Conservation (phyloP, 2,888 invertebrate genomes). For the Orthonevra nobilis region DNA sequence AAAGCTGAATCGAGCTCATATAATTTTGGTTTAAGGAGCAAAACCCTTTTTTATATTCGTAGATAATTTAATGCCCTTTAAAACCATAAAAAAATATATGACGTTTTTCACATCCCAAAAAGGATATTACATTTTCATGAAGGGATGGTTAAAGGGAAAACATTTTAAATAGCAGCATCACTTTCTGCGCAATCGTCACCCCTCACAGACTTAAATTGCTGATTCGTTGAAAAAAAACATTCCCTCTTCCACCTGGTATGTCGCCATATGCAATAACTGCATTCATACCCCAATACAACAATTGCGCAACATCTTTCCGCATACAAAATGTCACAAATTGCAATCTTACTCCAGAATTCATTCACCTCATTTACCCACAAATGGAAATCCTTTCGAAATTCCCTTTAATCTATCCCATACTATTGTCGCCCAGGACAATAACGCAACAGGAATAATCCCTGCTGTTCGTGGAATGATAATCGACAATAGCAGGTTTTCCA, state of each 20-base stretch:
- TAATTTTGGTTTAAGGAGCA: too few relatives aligned
- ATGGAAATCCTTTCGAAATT: background rate
- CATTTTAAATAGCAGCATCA: too few relatives aligned
- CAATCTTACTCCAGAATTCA: background rate
- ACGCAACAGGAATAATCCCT: background rate
- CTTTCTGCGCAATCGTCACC: too few relatives aligned
- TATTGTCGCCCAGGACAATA: background rate
- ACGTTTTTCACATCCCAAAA: too few relatives aligned
- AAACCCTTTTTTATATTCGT: too few relatives aligned
- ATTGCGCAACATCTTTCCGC: constrained; percentile 7
- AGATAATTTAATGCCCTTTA: too few relatives aligned
- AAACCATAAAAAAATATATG: too few relatives aligned
- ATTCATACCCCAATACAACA: background rate
- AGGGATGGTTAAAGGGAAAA: too few relatives aligned
- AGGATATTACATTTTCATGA: too few relatives aligned
- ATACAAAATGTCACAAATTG: background rate
- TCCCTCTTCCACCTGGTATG: background rate
- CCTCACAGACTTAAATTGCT: too few relatives aligned
- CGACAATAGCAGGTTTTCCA: constrained; percentile 9
- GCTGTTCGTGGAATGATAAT: background rate
- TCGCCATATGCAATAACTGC: too few relatives aligned
- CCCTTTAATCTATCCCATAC: background rate
- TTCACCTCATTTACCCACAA: background rate
- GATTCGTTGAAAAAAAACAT: background rate
- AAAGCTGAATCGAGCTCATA: too few relatives aligned